A percentile compares a stretch with the other conserved stretches of the same genome.
phyloP scores from a whole-genome alignment of 1,140 invertebrate genomes.

The Gonatopus flavifemur region DNA sequence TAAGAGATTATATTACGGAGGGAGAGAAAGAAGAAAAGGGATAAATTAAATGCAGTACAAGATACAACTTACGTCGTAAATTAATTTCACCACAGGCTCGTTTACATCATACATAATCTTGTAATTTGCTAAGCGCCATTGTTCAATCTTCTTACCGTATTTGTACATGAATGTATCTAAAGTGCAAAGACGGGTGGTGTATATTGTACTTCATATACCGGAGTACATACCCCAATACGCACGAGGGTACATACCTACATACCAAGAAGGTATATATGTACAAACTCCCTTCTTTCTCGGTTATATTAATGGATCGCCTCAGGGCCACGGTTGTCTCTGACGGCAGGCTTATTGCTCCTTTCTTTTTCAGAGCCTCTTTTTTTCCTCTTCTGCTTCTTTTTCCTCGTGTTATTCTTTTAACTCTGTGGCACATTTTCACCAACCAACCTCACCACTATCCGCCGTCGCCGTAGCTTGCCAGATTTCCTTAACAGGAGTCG shows the following conservation, averaged over 20 bases:
- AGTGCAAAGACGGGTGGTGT: too few relatives aligned
- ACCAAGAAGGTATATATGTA: background rate
- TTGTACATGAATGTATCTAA: too few relatives aligned
- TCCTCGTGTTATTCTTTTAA: slow-evolving; percentile 9
- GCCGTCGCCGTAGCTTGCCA: background rate
- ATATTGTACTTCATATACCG: too few relatives aligned
- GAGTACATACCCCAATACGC: too few relatives aligned
- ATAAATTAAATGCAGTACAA: slow-evolving; percentile 29
- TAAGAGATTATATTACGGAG: slow-evolving; percentile 12
- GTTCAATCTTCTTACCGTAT: too few relatives aligned
- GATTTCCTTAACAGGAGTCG: slow-evolving; percentile 21
- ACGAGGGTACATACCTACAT: background rate
- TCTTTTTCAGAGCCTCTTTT: slow-evolving; percentile 7
- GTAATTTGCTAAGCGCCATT: slow-evolving; percentile 44
- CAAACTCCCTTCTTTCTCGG: slow-evolving; percentile 1
- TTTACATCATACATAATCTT: slow-evolving; percentile 49
- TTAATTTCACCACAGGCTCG: slow-evolving; percentile 47
- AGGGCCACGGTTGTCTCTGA: slow-evolving; percentile 38
- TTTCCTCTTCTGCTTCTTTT: slow-evolving; percentile 10
- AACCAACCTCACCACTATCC: slow-evolving; percentile 11
- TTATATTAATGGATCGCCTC: slow-evolving; percentile 35
- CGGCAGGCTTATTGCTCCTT: slow-evolving; percentile 37
- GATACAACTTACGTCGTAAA: slow-evolving; percentile 41
- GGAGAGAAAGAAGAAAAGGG: background rate
- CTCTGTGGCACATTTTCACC: slow-evolving; percentile 8